phyloP scores from a whole-genome alignment of 2,888 invertebrate species.

The Pterostichus niger region DNA sequence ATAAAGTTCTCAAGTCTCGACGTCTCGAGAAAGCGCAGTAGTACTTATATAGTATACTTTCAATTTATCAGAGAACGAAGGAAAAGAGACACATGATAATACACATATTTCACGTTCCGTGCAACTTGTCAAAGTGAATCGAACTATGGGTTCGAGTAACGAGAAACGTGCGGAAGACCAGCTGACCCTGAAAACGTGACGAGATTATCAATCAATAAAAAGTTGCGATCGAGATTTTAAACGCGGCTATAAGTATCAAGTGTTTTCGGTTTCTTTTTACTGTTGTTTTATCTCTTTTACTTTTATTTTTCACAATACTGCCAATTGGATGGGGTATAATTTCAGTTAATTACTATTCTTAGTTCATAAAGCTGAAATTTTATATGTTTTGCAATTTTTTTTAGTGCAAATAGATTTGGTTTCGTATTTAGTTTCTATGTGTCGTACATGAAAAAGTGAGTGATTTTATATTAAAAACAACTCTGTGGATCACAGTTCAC shows the following conservation, averaged over 20 bases:
- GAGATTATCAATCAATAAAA: conserved; percentile 15
- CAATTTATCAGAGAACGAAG: neutral
- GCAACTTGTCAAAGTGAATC: neutral
- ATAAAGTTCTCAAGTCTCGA: neutral
- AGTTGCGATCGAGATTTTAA: conserved; percentile 14
- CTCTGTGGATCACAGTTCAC: too few relatives aligned
- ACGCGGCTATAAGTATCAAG: neutral
- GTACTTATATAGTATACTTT: neutral
- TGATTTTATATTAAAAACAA: too few relatives aligned
- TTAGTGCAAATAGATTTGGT: too few relatives aligned
- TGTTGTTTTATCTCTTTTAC: conserved; percentile 1
- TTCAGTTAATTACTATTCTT: too few relatives aligned
- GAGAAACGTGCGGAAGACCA: conserved; percentile 21
- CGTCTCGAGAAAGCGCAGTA: neutral
- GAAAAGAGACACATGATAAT: neutral
- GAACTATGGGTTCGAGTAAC: neutral
- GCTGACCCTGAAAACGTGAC: conserved; percentile 41
- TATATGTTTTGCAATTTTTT: too few relatives aligned
- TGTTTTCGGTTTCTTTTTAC: neutral
- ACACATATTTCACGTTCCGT: conserved; percentile 16
- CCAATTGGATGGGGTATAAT: neutral
- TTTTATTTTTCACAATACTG: neutral
- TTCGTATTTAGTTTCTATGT: too few relatives aligned
- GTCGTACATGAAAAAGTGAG: too few relatives aligned
- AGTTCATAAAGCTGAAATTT: too few relatives aligned